phyloP scores from a whole-genome alignment of 2,113 vertebrate genomes.

The Hydrochoerus hydrochaeris region DNA sequence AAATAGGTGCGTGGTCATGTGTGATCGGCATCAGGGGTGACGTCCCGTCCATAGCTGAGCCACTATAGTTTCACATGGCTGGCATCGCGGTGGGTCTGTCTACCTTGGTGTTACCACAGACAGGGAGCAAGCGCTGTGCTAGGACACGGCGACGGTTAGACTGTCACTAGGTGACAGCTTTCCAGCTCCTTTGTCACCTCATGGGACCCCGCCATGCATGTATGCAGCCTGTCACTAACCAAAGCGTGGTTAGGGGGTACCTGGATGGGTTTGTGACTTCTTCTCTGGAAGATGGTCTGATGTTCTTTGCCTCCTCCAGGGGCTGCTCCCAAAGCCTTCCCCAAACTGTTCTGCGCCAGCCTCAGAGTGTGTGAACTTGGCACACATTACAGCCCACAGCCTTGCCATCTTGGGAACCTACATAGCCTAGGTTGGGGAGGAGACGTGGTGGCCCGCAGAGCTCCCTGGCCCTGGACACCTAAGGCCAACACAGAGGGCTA shows the following conservation, averaged over 20 bases:
- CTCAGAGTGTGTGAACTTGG: rapidly evolving
- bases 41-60: neutral
- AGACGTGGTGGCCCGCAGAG: neutral
- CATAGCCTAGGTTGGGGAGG: rapidly evolving
- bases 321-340: neutral
- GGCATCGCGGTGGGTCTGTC: no score
- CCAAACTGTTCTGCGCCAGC: rapidly evolving
- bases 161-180: neutral
- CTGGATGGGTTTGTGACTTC: neutral
- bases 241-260: neutral
- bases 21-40: neutral
- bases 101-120: neutral
- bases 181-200: neutral
- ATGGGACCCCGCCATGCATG: rapidly evolving
- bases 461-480: no score
- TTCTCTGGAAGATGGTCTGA: neutral
- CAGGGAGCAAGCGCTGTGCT: no score
- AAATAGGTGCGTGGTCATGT: neutral
- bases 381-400: rapidly evolving
- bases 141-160: no score
- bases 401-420: neutral
- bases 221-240: neutral
- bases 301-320: neutral
- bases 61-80: no score
- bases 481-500: neutral